Percentiles rank a stretch among this genome's conserved stretches.
Evolutionary conservation across 1,140 invertebrate genomes (phyloP).

Genomic region (Microplitis mediator): DNA sequence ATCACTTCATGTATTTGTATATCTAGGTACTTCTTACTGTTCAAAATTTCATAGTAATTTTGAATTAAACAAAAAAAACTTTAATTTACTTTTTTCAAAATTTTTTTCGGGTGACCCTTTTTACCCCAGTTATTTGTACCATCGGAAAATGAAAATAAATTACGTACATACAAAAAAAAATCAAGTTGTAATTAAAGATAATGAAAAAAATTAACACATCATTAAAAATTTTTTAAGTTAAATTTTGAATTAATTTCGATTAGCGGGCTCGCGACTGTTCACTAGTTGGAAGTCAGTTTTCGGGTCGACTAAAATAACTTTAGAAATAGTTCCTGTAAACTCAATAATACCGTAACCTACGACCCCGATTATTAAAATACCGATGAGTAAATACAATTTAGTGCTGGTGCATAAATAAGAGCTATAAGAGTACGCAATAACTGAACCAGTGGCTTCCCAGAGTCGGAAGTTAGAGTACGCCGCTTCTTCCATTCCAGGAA

Average conservation of each 20-base stretch:
- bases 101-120: no score
- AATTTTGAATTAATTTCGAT: background rate
- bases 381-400: conserved; percentile 79
- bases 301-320: conserved; percentile 14
- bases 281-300: conserved; percentile 55
- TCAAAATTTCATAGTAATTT: no score
- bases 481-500: conserved; percentile 84
- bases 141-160: no score
- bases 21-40: no score
- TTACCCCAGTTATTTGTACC: no score
- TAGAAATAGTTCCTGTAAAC: conserved; percentile 33
- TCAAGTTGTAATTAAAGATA: background rate
- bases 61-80: no score
- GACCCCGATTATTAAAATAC: conserved; percentile 76
- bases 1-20: no score
- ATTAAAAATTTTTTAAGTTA: conserved; percentile 17
- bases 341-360: conserved; percentile 68
- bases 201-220: background rate
- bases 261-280: conserved; percentile 20
- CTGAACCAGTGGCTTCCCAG: conserved; percentile 89
- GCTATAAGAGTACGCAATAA: conserved; percentile 80
- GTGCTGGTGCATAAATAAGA: conserved; percentile 77
- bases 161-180: no score
- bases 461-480: conserved; percentile 92
- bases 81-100: no score